phyloP scores from a whole-genome alignment of 1,140 invertebrate species.

The Diorhabda carinulata region DNA sequence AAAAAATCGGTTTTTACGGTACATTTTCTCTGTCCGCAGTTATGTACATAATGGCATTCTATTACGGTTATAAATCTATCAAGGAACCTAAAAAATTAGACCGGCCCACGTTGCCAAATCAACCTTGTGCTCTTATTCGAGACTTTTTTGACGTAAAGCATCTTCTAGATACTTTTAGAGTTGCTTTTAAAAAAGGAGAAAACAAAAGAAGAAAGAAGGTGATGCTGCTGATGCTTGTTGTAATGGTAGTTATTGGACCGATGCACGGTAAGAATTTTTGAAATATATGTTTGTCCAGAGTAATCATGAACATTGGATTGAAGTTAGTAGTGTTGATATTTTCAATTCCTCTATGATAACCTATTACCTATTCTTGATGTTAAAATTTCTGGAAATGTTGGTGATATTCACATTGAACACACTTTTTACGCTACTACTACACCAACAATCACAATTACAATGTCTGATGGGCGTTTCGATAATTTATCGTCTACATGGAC shows the following conservation, averaged over 20 bases:
- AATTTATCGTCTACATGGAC: too few relatives aligned
- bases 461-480: too few relatives aligned
- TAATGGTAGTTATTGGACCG: conserved; percentile 79
- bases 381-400: too few relatives aligned
- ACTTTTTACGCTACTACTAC: too few relatives aligned
- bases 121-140: conserved; percentile 42
- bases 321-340: too few relatives aligned
- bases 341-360: too few relatives aligned
- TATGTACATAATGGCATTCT: conserved; percentile 69
- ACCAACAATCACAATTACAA: too few relatives aligned
- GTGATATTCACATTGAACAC: too few relatives aligned
- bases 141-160: conserved; percentile 73
- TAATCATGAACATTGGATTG: too few relatives aligned
- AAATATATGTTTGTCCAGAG: too few relatives aligned
- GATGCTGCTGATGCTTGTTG: conserved; percentile 69
- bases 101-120: conserved; percentile 45
- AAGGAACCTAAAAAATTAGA: conserved; percentile 56
- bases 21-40: conserved; percentile 69
- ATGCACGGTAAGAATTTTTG: conserved; percentile 63
- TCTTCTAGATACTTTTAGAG: conserved; percentile 68
- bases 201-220: conserved; percentile 68
- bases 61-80: conserved; percentile 64
- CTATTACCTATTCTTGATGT: too few relatives aligned
- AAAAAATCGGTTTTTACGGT: conserved; percentile 74
- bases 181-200: conserved; percentile 70